Evolutionary conservation across 2,113 vertebrate species (phyloP).

Genomic region (Piprites chloris): DNA sequence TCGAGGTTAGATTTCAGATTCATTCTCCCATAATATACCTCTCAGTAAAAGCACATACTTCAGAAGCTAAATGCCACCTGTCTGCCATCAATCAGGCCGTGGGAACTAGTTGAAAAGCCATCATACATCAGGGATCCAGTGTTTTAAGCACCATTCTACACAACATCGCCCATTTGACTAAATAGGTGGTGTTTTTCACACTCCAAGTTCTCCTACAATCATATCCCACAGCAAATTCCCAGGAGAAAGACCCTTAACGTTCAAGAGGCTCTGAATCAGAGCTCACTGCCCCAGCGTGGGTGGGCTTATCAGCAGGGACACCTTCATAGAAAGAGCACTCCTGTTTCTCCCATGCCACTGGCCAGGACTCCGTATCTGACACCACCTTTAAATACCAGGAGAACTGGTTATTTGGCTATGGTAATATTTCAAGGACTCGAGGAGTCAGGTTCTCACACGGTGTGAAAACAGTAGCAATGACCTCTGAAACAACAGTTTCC

Average conservation of each 20-base stretch:
- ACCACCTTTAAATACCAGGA: not conserved
- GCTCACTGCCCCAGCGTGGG: not conserved
- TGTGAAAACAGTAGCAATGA: not conserved
- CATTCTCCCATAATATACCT: not conserved
- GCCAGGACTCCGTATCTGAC: not conserved
- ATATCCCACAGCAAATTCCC: not conserved
- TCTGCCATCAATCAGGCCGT: not conserved
- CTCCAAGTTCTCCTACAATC: not conserved
- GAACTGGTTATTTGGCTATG: not conserved
- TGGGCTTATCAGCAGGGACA: not conserved
- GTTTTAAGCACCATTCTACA: not conserved
- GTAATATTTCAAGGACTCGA: not conserved
- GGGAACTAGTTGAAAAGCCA: not conserved
- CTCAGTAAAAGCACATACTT: not conserved
- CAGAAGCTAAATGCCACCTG: not conserved
- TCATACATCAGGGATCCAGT: not conserved
- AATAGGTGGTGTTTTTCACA: not conserved
- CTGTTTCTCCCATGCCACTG: not conserved
- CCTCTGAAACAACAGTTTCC: not conserved
- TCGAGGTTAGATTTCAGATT: not conserved
- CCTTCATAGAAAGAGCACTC: not conserved
- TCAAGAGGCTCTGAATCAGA: not conserved
- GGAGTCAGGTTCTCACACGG: not conserved
- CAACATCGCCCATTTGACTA: not conserved
- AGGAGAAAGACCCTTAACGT: not conserved